These are phyloP conservation scores for Atherinomorus stipes DNA, from an alignment of 2,113 vertebrate genomes.

Conservation along the genomic window DNA sequence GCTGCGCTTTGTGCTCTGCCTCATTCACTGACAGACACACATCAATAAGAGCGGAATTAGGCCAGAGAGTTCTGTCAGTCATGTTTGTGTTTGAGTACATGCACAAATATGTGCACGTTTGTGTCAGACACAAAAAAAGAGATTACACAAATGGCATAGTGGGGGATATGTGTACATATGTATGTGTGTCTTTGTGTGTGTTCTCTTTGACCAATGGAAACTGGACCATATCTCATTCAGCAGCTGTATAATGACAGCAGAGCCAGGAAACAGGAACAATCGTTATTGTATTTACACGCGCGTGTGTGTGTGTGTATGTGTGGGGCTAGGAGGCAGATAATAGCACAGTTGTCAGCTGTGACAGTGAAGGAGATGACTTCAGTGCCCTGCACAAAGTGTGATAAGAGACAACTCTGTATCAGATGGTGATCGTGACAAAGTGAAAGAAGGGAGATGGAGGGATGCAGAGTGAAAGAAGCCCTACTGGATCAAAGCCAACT, in stretches of 20 bases:
- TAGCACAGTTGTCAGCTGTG: slow-evolving; percentile 53
- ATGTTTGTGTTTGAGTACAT: slow-evolving; percentile 23
- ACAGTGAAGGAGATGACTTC: slow-evolving; percentile 72
- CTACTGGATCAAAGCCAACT: slow-evolving; percentile 37
- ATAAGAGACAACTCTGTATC: slow-evolving; percentile 62
- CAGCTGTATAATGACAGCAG: slow-evolving; percentile 66
- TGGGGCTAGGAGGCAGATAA: slow-evolving; percentile 39
- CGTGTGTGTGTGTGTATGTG: slow-evolving; percentile 36
- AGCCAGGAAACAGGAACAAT: slow-evolving; percentile 78
- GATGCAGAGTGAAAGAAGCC: slow-evolving; percentile 25
- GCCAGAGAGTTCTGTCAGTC: slow-evolving; percentile 74
- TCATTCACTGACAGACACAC: slow-evolving; percentile 76
- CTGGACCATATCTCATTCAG: slow-evolving; percentile 68
- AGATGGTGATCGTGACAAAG: slow-evolving; percentile 17
- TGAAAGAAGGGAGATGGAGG: slow-evolving; percentile 25
- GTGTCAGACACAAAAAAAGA: slow-evolving; percentile 13
- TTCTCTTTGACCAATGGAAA: slow-evolving; percentile 52
- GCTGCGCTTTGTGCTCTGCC: slow-evolving; percentile 66
- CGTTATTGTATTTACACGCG: slow-evolving; percentile 70
- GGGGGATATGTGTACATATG: slow-evolving; percentile 18
- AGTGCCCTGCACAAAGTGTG: slow-evolving; percentile 57
- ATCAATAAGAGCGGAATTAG: slow-evolving; percentile 77
- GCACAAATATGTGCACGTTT: slow-evolving; percentile 39
- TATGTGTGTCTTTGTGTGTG: slow-evolving; percentile 15
- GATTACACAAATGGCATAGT: slow-evolving; percentile 4